phyloP scores from a whole-genome alignment of 2,113 vertebrate species.

The Thunnus thynnus region DNA sequence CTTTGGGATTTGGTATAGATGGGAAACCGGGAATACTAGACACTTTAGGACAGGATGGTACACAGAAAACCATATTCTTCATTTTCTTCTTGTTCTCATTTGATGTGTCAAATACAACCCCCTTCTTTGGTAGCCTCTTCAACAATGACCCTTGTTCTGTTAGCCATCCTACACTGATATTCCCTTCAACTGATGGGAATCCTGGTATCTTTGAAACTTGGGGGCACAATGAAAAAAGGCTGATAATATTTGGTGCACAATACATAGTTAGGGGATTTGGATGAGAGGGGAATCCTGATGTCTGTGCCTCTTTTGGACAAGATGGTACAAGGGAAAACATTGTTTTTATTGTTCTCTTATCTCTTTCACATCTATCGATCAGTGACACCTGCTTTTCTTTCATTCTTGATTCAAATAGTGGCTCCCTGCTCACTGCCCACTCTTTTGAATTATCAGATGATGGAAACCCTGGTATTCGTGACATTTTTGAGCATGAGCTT shows the following conservation, averaged over 20 bases:
- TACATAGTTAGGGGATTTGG: slow-evolving; percentile 11
- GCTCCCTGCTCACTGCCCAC: slow-evolving; percentile 49
- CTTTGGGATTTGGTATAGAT: slow-evolving; percentile 57
- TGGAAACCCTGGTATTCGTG: slow-evolving; percentile 63
- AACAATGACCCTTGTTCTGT: slow-evolving; percentile 22
- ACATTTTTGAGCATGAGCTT: slow-evolving; percentile 33
- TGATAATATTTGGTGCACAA: slow-evolving; percentile 31
- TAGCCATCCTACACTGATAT: slow-evolving; percentile 32
- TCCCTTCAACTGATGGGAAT: slow-evolving; percentile 34
- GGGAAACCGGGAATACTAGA: slow-evolving; percentile 74
- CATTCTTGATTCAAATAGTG: slow-evolving; percentile 25
- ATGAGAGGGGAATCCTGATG: slow-evolving; percentile 56
- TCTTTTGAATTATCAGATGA: slow-evolving; percentile 40
- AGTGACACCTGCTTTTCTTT: slow-evolving; percentile 18
- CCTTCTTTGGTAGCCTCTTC: slow-evolving; percentile 30
- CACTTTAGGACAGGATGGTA: slow-evolving; percentile 69
- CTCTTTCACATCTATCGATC: slow-evolving; percentile 14
- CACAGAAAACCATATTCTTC: slow-evolving; percentile 49
- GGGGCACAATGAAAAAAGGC: slow-evolving; percentile 31
- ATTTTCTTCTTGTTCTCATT: slow-evolving; percentile 2
- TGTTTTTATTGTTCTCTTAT: slow-evolving; percentile 33
- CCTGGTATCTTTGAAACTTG: slow-evolving; percentile 59
- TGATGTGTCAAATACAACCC: slow-evolving; percentile 7
- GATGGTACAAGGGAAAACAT: slow-evolving; percentile 62
- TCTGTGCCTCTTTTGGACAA: slow-evolving; percentile 53